Percentiles rank a stretch among this genome's conserved stretches.
phyloP scores from a whole-genome alignment of 2,888 invertebrate species.

The Caenorhabditis japonica region DNA sequence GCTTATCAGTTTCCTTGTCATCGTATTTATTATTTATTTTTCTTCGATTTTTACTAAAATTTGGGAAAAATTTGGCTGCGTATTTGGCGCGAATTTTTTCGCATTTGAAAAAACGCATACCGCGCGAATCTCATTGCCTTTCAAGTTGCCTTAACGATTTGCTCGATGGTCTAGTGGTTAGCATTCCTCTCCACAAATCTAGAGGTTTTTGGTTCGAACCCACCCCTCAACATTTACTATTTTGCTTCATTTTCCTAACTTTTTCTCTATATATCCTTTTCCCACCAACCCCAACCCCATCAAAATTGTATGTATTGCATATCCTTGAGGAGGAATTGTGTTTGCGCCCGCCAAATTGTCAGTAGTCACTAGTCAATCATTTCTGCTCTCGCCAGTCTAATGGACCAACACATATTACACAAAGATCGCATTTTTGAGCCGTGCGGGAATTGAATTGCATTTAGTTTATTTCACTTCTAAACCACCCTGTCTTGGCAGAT shows the following conservation, averaged over 20 bases:
- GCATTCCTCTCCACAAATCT: conserved; percentile 3
- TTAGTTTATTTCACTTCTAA: background rate
- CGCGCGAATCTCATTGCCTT: too few species aligned
- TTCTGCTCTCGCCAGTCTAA: conserved; percentile 11
- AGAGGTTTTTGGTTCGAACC: too few species aligned
- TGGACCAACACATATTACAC: conserved; percentile 26
- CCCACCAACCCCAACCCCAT: conserved; percentile 9
- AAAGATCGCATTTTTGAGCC: conserved; percentile 10
- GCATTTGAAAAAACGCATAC: too few species aligned
- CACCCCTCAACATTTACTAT: too few species aligned
- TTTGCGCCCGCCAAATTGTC: too few species aligned
- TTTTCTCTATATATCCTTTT: background rate
- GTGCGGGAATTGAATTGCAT: background rate
- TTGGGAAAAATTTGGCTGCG: background rate
- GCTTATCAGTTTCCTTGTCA: too few species aligned
- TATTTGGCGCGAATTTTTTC: too few species aligned
- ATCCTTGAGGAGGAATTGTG: too few species aligned
- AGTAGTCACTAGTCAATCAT: conserved; percentile 29
- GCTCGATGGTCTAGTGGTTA: too few species aligned
- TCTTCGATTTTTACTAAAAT: background rate
- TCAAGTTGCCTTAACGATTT: too few species aligned
- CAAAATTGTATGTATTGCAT: too few species aligned
- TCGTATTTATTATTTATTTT: too few species aligned
- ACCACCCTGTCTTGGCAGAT: background rate
- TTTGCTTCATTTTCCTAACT: conserved; percentile 2